Percentiles rank a stretch among this genome's conserved stretches.
Conservation (phyloP, 2,888 invertebrate genomes). For the Nymphalis urticae region DNA sequence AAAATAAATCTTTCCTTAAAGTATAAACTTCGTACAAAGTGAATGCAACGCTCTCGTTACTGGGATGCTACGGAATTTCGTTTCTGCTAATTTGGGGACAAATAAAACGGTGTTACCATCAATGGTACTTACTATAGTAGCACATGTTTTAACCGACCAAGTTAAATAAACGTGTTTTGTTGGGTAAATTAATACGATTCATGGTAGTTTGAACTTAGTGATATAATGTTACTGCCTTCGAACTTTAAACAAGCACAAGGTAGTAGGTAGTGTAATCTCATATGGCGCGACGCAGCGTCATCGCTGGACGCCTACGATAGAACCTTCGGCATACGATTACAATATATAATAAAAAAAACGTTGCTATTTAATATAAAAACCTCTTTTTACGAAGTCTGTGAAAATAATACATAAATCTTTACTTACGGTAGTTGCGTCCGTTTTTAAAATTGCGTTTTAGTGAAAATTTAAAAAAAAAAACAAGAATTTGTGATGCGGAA, state of each 20-base stretch:
- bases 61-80: neutral
- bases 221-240: slow-evolving; percentile 49
- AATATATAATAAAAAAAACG: slow-evolving; percentile 44
- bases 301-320: slow-evolving; percentile 63
- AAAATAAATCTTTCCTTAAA: neutral
- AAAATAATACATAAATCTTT: neutral
- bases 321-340: slow-evolving; percentile 52
- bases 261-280: slow-evolving; percentile 54
- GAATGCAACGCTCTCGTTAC: slow-evolving; percentile 7
- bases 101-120: slow-evolving; percentile 64
- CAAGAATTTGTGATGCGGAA: slow-evolving; percentile 20
- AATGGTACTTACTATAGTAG: slow-evolving; percentile 39
- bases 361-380: slow-evolving; percentile 20
- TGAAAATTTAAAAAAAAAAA: slow-evolving; percentile 1
- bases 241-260: slow-evolving; percentile 55
- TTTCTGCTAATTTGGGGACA: slow-evolving; percentile 56
- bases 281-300: slow-evolving; percentile 66
- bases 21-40: neutral
- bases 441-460: neutral
- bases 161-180: slow-evolving; percentile 50
- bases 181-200: slow-evolving; percentile 50
- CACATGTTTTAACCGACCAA: slow-evolving; percentile 53
- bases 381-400: neutral
- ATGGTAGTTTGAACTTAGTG: slow-evolving; percentile 57
- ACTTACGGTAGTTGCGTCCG: too few species aligned